phyloP scores from a whole-genome alignment of 2,113 vertebrate genomes.

The Megalops atlanticus region DNA sequence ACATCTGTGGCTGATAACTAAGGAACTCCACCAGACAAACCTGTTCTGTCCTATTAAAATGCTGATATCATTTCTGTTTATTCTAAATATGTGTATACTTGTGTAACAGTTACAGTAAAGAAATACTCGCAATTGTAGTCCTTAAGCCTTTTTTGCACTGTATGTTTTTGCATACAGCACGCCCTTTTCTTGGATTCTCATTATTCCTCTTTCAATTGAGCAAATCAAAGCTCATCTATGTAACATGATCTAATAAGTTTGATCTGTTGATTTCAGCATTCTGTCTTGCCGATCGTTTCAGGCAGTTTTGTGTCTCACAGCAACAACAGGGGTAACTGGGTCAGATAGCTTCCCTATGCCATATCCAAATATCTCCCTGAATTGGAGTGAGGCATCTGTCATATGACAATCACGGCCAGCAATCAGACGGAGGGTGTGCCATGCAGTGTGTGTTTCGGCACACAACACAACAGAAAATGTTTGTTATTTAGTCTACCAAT shows the following conservation, averaged over 20 bases:
- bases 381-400: not conserved
- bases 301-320: not conserved
- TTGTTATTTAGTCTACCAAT: not conserved
- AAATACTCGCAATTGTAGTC: too few species aligned
- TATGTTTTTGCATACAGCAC: too few species aligned
- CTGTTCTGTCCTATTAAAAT: not conserved
- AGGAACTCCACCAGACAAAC: not conserved
- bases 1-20: not conserved
- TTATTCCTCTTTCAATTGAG: too few species aligned
- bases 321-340: not conserved
- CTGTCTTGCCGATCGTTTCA: not conserved
- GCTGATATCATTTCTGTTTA: not conserved
- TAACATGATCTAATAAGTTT: too few species aligned
- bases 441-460: not conserved
- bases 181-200: too few species aligned
- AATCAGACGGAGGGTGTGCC: constrained; percentile 3
- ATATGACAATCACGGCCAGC: not conserved
- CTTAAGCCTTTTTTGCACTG: too few species aligned
- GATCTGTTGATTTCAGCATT: not conserved
- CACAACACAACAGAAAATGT: not conserved
- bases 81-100: too few species aligned
- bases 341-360: not conserved
- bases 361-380: constrained; percentile 2
- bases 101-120: too few species aligned
- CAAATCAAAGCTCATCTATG: too few species aligned